Base-by-base conservation (phyloP, 1,140 invertebrate genomes). In the Maconellicoccus hirsutus region DNA sequence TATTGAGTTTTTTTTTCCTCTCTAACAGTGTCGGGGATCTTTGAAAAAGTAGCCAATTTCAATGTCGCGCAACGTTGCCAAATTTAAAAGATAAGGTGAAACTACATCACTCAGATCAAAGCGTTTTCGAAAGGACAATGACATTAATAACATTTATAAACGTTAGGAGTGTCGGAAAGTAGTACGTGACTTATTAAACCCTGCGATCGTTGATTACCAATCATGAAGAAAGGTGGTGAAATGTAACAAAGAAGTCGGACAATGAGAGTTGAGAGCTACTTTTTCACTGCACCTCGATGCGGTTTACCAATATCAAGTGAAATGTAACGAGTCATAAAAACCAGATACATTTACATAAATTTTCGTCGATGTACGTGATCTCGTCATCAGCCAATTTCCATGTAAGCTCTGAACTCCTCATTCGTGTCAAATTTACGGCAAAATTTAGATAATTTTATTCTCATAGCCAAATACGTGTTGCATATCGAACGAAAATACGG, bases 1-100 rank as follows among this genome's bases (percentile, higher is more conserved):
- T 52, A 52, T 52, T 52, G 6, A 19, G n/a, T 19, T 52, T 16
- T 33, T 3, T 33, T 33, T 33, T 33, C 29, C 12, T 33, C 29
- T 33, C 12, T 12, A 12, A 6, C 29, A 12, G 29, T n/a, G 29
- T 33, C 42, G 42, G 42, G 42, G n/a, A 16, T 19, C 42, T 52
- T 52, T 52, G 42, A 52, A 52, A 52, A 52, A 52, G n/a, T 52
- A 52, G 10, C 42, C 42, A 52, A 33, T 52, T 66, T 12, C 61
- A 26, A 66, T 66, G 61, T 66, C 61, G 61, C 25, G 4, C 61
- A 12, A 25, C 61, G 61, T 66, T 66, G 61, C 61, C 61, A 66
- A 66, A 66, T 66, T 66, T 66, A 25, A 66, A 66, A 23, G 19
- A 19, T 23, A 19, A 66, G 22, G 25, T 10, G 61, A 66, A 26